Percentiles rank a stretch among this genome's conserved stretches.
Evolutionary conservation across 2,797 vertebrate genomes (phyloP).

Genomic region (Valencia hispanica): DNA sequence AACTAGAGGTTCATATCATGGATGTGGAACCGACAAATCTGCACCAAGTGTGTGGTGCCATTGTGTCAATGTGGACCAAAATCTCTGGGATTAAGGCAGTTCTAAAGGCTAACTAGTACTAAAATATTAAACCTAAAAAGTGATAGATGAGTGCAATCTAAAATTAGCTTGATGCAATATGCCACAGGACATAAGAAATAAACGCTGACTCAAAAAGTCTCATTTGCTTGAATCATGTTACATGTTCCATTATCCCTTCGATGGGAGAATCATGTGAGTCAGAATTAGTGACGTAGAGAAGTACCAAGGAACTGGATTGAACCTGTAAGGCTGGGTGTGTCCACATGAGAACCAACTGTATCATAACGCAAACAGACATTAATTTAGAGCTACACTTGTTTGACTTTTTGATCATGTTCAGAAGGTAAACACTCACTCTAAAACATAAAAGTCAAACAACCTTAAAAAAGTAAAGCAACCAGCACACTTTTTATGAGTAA

Average conservation of each 20-base stretch:
- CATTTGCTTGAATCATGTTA: conserved; percentile 42
- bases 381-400: conserved; percentile 8
- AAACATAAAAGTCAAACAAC: too few relatives aligned
- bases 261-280: conserved; percentile 54
- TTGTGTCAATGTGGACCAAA: conserved; percentile 20
- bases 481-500: too few relatives aligned
- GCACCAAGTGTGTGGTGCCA: conserved; percentile 47
- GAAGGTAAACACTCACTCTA: too few relatives aligned
- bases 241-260: conserved; percentile 10
- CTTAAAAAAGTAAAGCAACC: too few relatives aligned
- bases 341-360: conserved; percentile 3
- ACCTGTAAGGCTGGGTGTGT: conserved; percentile 43
- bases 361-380: conserved; percentile 16
- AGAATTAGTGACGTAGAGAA: conserved; percentile 35
- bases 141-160: background rate
- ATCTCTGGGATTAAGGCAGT: background rate
- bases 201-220: conserved; percentile 21
- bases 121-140: background rate
- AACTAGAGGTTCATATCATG: conserved; percentile 11
- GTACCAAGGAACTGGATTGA: conserved; percentile 40
- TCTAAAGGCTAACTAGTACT: background rate
- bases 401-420: background rate
- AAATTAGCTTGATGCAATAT: conserved; percentile 14
- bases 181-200: conserved; percentile 9
- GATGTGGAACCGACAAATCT: conserved; percentile 58